phyloP scores from a whole-genome alignment of 2,113 vertebrate genomes.

The Catagonus wagneri region DNA sequence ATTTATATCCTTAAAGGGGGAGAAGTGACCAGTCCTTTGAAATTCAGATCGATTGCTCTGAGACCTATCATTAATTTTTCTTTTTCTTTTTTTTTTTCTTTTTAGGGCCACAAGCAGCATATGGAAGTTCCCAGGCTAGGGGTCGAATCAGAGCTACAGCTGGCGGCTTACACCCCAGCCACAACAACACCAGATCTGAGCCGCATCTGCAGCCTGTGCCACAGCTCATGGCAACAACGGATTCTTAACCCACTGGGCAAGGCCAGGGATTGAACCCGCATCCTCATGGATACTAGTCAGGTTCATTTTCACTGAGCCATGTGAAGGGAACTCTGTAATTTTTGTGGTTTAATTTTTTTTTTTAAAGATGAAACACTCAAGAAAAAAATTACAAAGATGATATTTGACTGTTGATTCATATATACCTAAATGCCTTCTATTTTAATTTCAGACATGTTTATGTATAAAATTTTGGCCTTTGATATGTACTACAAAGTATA shows the following conservation, averaged over 20 bases:
- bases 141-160: too few species aligned
- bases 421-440: background rate
- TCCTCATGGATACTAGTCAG: too few species aligned
- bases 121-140: too few species aligned
- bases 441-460: slow-evolving; percentile 20
- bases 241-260: too few species aligned
- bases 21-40: slow-evolving; percentile 7
- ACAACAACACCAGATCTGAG: too few species aligned
- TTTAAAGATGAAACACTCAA: background rate
- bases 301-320: too few species aligned
- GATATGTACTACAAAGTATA: background rate
- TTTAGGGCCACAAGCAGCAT: too few species aligned
- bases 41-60: background rate
- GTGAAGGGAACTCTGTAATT: background rate
- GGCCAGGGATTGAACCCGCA: too few species aligned
- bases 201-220: too few species aligned
- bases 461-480: background rate
- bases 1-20: background rate
- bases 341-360: background rate
- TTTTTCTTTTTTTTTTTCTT: background rate
- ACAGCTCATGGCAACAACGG: too few species aligned
- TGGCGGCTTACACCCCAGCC: too few species aligned
- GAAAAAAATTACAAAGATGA: background rate
- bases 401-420: background rate
- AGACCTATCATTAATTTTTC: background rate